Conservation (phyloP, 2,888 invertebrate genomes). For the Halocaridina rubra region DNA sequence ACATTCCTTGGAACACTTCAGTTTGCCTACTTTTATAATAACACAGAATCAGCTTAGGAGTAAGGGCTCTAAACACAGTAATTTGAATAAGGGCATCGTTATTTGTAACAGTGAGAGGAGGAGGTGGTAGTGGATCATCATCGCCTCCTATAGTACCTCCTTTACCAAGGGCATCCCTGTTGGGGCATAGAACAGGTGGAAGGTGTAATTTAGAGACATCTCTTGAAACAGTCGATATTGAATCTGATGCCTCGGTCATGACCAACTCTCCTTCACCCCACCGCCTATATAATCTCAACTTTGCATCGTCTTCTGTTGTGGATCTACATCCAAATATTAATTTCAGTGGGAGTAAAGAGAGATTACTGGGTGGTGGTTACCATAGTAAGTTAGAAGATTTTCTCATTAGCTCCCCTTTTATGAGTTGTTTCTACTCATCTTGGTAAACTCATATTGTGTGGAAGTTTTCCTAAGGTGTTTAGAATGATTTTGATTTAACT, state of each 20-base stretch:
- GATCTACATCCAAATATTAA: background rate
- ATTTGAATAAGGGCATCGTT: background rate
- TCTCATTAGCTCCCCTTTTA: too few relatives aligned
- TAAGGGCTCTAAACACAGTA: too few relatives aligned
- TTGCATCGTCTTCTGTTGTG: background rate
- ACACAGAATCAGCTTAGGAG: too few relatives aligned
- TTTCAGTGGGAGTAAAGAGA: too few relatives aligned
- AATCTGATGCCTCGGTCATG: background rate
- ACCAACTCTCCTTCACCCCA: background rate
- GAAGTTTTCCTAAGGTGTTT: too few relatives aligned
- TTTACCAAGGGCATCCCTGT: conserved; percentile 29
- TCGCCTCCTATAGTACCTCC: conserved; percentile 34
- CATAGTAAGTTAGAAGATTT: too few relatives aligned
- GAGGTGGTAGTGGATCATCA: background rate
- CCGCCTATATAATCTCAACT: background rate
- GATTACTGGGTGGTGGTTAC: too few relatives aligned
- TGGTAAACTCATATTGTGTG: too few relatives aligned
- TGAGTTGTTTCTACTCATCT: too few relatives aligned
- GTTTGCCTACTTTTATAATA: too few relatives aligned
- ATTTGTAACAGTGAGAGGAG: conserved; percentile 18
- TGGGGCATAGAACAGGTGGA: conserved; percentile 20
- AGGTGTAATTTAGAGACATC: background rate
- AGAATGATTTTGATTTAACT: too few relatives aligned
- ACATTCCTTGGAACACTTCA: too few relatives aligned
- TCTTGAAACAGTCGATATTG: conserved; percentile 8